Conservation (phyloP, 64 coral and sea anemone genomes). For the Dendrophyllia cribrosa region DNA sequence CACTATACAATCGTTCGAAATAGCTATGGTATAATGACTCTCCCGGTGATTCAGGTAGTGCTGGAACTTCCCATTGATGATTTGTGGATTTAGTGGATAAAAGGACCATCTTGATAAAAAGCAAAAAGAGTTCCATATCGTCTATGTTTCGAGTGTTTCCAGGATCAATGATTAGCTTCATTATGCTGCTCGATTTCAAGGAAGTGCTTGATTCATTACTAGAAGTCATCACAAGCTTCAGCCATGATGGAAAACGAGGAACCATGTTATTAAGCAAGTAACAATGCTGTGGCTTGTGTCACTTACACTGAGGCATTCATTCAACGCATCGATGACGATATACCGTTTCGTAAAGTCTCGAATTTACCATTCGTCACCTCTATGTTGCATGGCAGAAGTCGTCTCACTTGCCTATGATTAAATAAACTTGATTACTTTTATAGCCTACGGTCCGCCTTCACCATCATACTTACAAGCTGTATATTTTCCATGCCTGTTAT, state of each 20-base stretch:
- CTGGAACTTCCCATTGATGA: too few relatives aligned
- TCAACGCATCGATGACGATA: constrained; percentile 46
- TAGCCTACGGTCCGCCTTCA: too few relatives aligned
- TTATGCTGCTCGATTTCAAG: background rate
- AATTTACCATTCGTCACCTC: background rate
- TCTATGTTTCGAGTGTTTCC: constrained; percentile 50
- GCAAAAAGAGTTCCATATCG: constrained; percentile 68
- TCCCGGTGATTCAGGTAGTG: constrained; percentile 49
- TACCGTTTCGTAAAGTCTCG: background rate
- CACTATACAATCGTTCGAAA: constrained; percentile 62
- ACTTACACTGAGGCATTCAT: constrained; percentile 39
- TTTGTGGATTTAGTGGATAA: too few relatives aligned
- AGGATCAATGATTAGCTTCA: constrained; percentile 21
- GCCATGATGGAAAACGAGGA: constrained; percentile 38
- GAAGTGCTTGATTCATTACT: constrained; percentile 31
- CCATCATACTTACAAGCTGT: too few relatives aligned
- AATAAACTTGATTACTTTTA: too few relatives aligned
- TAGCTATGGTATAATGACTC: constrained; percentile 76
- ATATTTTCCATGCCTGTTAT: too few relatives aligned
- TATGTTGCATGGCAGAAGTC: background rate
- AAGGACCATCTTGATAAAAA: too few relatives aligned
- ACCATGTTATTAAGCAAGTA: constrained; percentile 18
- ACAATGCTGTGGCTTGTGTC: constrained; percentile 4
- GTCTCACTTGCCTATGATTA: too few relatives aligned
- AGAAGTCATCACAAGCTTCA: constrained; percentile 68